These are phyloP conservation scores for Psilopsiagon aymara DNA, from an alignment of 2,113 vertebrate genomes.

Conservation along the genomic window DNA sequence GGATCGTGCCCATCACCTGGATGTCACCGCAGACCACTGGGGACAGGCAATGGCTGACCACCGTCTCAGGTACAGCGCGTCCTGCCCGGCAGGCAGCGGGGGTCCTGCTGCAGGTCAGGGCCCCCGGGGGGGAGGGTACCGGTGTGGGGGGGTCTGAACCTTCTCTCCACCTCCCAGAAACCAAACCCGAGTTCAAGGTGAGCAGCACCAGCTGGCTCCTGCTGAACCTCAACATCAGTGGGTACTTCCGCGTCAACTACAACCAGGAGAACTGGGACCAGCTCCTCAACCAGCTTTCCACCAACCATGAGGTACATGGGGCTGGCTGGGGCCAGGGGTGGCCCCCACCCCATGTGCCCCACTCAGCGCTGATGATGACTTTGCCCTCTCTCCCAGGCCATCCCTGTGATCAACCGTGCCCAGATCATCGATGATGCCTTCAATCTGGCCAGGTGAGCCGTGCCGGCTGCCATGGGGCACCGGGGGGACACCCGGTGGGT, in stretches of 20 bases:
- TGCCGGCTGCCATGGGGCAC: fast-evolving
- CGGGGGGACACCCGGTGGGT: fast-evolving
- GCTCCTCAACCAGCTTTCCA: constrained; percentile 68
- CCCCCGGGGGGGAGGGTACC: fast-evolving
- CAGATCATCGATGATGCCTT: constrained; percentile 93
- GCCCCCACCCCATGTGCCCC: too few relatives aligned
- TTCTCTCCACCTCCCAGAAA: background rate
- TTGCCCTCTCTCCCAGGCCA: constrained; percentile 71
- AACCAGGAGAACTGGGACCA: constrained; percentile 84
- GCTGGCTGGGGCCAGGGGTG: fast-evolving
- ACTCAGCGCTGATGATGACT: fast-evolving
- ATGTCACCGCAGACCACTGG: fast-evolving
- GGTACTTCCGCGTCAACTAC: constrained; percentile 94
- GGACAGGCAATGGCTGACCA: constrained; percentile 63
- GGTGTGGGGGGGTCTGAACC: background rate
- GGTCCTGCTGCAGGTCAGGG: background rate
- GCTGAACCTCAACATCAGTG: constrained; percentile 80
- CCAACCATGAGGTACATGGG: constrained; percentile 19
- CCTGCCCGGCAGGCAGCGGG: fast-evolving
- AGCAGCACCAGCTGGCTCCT: constrained; percentile 72
- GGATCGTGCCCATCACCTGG: constrained; percentile 85
- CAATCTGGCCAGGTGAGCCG: constrained; percentile 86
- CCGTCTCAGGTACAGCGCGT: constrained; percentile 25
- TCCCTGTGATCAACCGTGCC: constrained; percentile 89
- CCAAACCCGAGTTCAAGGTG: fast-evolving